phyloP scores from a whole-genome alignment of 2,797 vertebrate species.

The Argya squamiceps region DNA sequence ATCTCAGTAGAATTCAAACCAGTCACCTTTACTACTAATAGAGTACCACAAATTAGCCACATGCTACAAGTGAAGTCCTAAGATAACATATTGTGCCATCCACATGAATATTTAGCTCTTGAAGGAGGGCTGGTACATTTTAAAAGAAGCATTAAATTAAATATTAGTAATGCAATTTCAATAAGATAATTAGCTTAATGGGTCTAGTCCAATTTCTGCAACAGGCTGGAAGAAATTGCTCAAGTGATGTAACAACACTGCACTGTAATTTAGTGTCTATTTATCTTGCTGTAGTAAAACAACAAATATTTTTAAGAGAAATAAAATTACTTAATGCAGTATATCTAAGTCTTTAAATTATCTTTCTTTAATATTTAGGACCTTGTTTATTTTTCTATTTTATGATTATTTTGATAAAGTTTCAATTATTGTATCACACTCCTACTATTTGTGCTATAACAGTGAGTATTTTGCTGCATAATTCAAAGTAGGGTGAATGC shows the following conservation, averaged over 20 bases:
- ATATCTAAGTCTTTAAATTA: neutral
- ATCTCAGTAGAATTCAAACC: neutral
- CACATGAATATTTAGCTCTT: neutral
- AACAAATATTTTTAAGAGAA: neutral
- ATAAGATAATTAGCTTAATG: neutral
- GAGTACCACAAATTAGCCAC: neutral
- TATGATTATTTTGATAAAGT: neutral
- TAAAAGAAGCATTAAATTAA: slow-evolving; percentile 5
- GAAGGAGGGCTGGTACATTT: neutral
- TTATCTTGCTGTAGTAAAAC: neutral
- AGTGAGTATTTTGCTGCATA: neutral
- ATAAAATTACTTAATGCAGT: neutral
- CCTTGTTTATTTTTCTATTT: neutral
- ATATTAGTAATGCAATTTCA: slow-evolving; percentile 16
- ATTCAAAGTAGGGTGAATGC: neutral
- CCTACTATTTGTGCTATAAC: neutral
- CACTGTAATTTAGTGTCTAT: neutral
- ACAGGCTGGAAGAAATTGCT: neutral
- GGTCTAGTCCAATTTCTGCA: neutral
- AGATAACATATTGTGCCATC: neutral
- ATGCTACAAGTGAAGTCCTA: neutral
- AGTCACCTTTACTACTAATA: slow-evolving; percentile 4
- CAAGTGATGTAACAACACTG: neutral
- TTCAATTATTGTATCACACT: neutral
- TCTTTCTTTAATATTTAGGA: neutral